These are phyloP conservation scores for Callipepla californica DNA, from an alignment of 2,113 vertebrate genomes.

Conservation along the genomic window DNA sequence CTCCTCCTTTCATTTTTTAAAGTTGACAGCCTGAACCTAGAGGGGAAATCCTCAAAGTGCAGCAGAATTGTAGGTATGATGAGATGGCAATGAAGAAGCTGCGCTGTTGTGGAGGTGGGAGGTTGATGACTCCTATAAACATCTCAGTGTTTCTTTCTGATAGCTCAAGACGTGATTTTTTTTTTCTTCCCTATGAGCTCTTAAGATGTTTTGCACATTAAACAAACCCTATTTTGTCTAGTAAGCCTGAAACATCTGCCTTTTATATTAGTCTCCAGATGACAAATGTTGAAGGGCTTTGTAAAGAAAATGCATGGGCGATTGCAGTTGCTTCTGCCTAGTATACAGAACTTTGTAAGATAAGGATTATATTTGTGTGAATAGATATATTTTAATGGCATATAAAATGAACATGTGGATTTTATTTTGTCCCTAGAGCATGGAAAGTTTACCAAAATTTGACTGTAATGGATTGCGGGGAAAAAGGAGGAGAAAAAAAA, in stretches of 20 bases:
- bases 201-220: background rate
- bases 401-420: constrained; percentile 17
- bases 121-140: background rate
- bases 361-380: background rate
- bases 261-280: background rate
- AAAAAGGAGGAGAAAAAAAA: constrained; percentile 44
- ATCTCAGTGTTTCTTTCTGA: background rate
- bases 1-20: background rate
- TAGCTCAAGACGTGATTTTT: background rate
- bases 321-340: background rate
- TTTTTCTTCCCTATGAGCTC: background rate
- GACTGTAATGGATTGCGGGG: constrained; percentile 21
- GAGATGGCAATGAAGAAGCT: background rate
- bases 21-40: background rate
- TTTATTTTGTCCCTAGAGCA: background rate
- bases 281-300: background rate
- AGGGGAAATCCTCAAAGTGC: background rate
- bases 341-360: background rate
- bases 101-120: background rate
- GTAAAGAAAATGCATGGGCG: background rate
- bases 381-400: background rate
- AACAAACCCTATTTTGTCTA: background rate
- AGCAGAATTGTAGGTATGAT: background rate
- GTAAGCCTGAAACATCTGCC: background rate
- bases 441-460: constrained; percentile 45